Conservation (phyloP, 2,888 invertebrate genomes). For the Psylliodes chrysocephalus region DNA sequence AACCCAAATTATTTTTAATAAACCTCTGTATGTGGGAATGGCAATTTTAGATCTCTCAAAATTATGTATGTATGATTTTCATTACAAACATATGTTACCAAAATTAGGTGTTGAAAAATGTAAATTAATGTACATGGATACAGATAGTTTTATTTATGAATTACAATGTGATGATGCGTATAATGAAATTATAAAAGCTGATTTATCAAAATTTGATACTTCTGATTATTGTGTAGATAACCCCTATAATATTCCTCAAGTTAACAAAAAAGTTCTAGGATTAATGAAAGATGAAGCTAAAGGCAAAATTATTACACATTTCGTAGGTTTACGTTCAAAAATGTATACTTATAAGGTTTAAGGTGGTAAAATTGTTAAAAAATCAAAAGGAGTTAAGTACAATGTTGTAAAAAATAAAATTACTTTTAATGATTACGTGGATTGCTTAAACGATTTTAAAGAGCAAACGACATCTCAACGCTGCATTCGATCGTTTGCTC, state of each 20-base stretch:
- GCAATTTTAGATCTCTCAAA: conserved; percentile 44
- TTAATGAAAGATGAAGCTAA: conserved; percentile 55
- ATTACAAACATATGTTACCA: conserved; percentile 37
- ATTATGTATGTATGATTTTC: conserved; percentile 41
- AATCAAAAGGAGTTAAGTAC: conserved; percentile 11
- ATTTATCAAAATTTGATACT: conserved; percentile 44
- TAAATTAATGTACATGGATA: conserved; percentile 34
- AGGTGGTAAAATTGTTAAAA: background rate
- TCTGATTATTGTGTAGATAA: conserved; percentile 43
- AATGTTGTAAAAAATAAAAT: conserved; percentile 16
- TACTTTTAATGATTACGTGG: conserved; percentile 18
- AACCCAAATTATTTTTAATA: conserved; percentile 37
- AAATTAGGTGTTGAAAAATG: conserved; percentile 30
- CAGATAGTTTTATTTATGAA: conserved; percentile 33
- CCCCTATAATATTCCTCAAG: conserved; percentile 31
- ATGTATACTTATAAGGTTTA: conserved; percentile 42
- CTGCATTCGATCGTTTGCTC: background rate
- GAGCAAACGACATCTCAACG: background rate
- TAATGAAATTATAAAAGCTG: conserved; percentile 32
- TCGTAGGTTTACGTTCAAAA: conserved; percentile 51
- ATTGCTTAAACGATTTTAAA: conserved; percentile 5
- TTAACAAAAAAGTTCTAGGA: conserved; percentile 45
- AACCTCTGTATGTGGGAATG: conserved; percentile 42
- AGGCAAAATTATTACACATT: conserved; percentile 51
- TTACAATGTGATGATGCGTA: conserved; percentile 54